Evolutionary conservation across 2,797 vertebrate species (phyloP).

Genomic region (Meda fulgida): DNA sequence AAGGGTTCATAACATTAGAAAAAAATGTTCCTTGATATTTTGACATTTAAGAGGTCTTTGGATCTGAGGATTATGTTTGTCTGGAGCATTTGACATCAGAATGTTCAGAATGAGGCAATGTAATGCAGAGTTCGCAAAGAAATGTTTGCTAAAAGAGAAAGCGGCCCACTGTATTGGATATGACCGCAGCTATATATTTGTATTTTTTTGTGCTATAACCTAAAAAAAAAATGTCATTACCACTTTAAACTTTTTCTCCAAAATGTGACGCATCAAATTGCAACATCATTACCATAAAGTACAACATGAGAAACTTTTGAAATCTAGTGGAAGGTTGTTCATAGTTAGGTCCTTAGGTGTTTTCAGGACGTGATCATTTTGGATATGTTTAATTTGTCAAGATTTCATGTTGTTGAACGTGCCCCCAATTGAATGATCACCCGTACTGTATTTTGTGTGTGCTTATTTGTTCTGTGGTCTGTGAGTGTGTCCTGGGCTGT

Average conservation of each 20-base stretch:
- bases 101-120: neutral
- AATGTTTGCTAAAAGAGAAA: neutral
- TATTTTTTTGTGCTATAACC: neutral
- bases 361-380: neutral
- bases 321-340: neutral
- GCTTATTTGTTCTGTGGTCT: slow-evolving; percentile 31
- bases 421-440: neutral
- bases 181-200: neutral
- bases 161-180: neutral
- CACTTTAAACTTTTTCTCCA: neutral
- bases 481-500: slow-evolving; percentile 10
- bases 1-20: neutral
- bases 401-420: neutral
- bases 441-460: neutral
- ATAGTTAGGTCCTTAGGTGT: neutral
- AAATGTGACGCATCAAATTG: neutral
- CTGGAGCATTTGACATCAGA: neutral
- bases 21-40: no score
- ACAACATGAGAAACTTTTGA: neutral
- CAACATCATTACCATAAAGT: neutral
- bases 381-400: neutral
- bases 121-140: neutral
- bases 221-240: neutral
- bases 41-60: no score
- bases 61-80: neutral